These are phyloP conservation scores for Pomacea canaliculata DNA, from an alignment of 2,888 invertebrate species.

Conservation along the genomic window DNA sequence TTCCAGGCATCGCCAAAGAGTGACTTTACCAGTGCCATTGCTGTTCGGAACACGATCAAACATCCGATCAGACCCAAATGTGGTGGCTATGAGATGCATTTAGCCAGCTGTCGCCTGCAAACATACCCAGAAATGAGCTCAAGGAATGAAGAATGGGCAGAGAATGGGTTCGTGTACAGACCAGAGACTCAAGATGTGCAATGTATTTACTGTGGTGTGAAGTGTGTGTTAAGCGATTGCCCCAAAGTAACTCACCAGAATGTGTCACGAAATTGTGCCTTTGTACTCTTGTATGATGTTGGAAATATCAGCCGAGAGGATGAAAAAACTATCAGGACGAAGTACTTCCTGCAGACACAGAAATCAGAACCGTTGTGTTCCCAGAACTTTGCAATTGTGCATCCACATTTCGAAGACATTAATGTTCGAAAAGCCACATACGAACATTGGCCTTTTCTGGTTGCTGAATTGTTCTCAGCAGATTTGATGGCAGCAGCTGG, in stretches of 20 bases:
- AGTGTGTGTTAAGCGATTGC: neutral
- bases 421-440: neutral
- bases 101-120: neutral
- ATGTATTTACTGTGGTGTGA: conserved; percentile 3
- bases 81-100: conserved; percentile 7
- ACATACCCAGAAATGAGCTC: neutral
- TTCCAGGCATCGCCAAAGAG: neutral
- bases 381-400: neutral
- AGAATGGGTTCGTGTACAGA: neutral
- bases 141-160: neutral
- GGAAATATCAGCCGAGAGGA: neutral
- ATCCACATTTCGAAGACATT: neutral
- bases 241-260: neutral
- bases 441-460: neutral
- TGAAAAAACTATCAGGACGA: neutral
- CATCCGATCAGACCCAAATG: neutral
- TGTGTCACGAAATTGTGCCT: neutral
- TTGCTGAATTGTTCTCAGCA: neutral
- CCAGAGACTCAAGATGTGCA: neutral
- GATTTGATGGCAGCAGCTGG: neutral
- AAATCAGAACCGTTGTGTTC: too few species aligned
- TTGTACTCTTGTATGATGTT: conserved; percentile 2
- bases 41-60: neutral
- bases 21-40: neutral
- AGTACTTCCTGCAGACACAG: neutral